Evolutionary conservation across 2,888 invertebrate species (phyloP).

Genomic region (Noctua janthe): DNA sequence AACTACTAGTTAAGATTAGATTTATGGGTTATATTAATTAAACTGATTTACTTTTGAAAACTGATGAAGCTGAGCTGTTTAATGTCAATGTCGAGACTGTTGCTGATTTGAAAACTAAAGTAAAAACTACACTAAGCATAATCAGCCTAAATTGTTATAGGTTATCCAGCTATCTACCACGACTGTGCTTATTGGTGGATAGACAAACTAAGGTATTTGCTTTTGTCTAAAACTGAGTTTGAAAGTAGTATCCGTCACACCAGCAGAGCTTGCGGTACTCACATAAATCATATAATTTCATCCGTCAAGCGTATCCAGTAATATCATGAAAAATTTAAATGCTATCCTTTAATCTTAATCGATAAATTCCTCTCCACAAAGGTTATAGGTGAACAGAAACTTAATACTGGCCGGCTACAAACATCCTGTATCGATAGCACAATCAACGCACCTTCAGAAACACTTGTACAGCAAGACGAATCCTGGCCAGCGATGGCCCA

Average conservation of each 20-base stretch:
- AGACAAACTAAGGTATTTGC: no score
- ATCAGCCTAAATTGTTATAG: background rate
- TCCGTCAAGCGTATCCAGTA: background rate
- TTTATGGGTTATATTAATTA: constrained; percentile 25
- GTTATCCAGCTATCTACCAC: background rate
- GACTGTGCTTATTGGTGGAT: no score
- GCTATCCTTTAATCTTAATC: constrained; percentile 40
- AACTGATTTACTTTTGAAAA: constrained; percentile 18
- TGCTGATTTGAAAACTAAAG: background rate
- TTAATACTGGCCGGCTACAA: constrained; percentile 38
- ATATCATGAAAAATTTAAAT: constrained; percentile 16
- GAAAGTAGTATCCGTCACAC: background rate
- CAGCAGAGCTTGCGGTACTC: background rate
- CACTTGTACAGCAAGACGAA: constrained; percentile 87
- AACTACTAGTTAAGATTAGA: constrained; percentile 34
- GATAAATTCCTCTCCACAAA: constrained; percentile 40
- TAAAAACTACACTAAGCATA: background rate
- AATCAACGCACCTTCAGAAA: constrained; percentile 71
- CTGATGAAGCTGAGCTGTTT: background rate
- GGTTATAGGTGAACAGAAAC: constrained; percentile 50
- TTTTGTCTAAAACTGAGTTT: background rate
- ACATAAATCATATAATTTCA: background rate
- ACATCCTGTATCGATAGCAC: constrained; percentile 74
- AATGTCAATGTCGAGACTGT: constrained; percentile 2
- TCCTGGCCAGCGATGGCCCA: constrained; percentile 73